Evolutionary conservation across 2,113 vertebrate genomes (phyloP).

Genomic region (Sylvilagus bachmani): DNA sequence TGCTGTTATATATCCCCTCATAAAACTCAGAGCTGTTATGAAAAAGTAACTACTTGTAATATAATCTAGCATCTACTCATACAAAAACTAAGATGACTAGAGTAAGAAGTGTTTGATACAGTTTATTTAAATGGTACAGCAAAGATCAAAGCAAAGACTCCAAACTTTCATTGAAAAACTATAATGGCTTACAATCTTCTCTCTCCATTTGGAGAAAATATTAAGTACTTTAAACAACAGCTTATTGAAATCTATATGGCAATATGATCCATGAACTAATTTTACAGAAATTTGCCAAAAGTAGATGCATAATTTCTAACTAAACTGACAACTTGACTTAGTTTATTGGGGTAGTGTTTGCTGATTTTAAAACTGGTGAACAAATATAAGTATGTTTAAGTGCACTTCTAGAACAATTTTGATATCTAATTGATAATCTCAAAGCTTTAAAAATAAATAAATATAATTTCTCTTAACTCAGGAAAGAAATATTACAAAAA

Average conservation of each 20-base stretch:
- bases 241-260: not conserved
- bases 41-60: not conserved
- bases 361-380: conserved; percentile 19
- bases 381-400: not conserved
- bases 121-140: not conserved
- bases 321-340: not conserved
- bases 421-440: too few relatives aligned
- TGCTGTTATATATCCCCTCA: not conserved
- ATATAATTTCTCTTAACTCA: not conserved
- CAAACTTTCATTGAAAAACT: not conserved
- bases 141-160: not conserved
- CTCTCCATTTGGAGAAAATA: not conserved
- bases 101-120: not conserved
- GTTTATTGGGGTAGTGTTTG: not conserved
- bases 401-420: too few relatives aligned
- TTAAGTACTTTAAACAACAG: conserved; percentile 43
- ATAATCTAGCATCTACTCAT: not conserved
- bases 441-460: conserved; percentile 17
- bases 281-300: conserved; percentile 42
- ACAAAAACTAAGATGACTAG: not conserved
- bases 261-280: conserved; percentile 35
- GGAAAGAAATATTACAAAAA: not conserved
- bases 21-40: not conserved
- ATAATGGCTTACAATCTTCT: not conserved
- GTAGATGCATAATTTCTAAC: conserved; percentile 4